Conservation (phyloP, 2,888 invertebrate species). For the Panopea generosa region DNA sequence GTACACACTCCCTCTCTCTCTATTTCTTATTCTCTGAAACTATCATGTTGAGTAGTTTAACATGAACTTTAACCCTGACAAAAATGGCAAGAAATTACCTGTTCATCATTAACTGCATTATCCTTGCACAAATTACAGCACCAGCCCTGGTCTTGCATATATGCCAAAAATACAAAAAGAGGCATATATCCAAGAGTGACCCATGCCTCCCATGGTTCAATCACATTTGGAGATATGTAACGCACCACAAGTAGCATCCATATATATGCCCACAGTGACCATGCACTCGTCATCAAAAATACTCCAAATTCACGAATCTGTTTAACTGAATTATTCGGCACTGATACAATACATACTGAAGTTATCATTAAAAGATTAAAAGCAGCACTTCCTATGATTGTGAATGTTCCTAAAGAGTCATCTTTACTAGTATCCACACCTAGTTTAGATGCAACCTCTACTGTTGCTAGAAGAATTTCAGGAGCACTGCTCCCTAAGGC, state of each 20-base stretch:
- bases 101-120: constrained; percentile 36
- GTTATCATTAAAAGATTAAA: constrained; percentile 83
- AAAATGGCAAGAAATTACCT: constrained; percentile 18
- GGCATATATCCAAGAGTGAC: constrained; percentile 82
- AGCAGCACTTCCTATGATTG: constrained; percentile 83
- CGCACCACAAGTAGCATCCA: constrained; percentile 83
- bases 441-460: constrained; percentile 71
- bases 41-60: too few relatives aligned
- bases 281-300: constrained; percentile 79
- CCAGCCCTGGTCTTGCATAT: constrained; percentile 81
- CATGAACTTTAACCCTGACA: not conserved
- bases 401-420: constrained; percentile 81
- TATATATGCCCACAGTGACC: constrained; percentile 83
- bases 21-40: too few relatives aligned
- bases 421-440: constrained; percentile 49
- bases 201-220: constrained; percentile 83
- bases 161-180: constrained; percentile 80
- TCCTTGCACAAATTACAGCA: constrained; percentile 62
- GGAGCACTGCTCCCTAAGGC: constrained; percentile 83
- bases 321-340: constrained; percentile 72
- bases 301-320: constrained; percentile 81
- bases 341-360: constrained; percentile 79
- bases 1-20: too few relatives aligned
- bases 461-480: constrained; percentile 82
- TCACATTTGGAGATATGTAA: constrained; percentile 75